Conservation (phyloP, 1,140 invertebrate genomes). For the Drosophila hydei region DNA sequence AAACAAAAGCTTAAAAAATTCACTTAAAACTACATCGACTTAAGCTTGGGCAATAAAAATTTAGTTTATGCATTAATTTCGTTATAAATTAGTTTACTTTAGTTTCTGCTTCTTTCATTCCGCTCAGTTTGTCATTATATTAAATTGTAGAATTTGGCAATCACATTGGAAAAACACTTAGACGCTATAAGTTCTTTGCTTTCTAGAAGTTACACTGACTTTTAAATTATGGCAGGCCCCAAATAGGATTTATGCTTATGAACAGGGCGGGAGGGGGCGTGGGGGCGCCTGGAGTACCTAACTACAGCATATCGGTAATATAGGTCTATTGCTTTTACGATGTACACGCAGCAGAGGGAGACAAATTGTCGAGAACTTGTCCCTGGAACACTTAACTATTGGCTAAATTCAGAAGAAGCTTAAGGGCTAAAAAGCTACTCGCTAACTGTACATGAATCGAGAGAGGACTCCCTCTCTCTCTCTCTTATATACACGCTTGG, state of each 20-base stretch:
- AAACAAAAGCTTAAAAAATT: constrained; percentile 69
- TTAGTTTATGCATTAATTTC: constrained; percentile 28
- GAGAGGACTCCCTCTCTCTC: not conserved
- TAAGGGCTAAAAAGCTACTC: constrained; percentile 31
- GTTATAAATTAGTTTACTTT: constrained; percentile 58
- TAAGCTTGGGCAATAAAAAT: constrained; percentile 31
- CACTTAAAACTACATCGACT: constrained; percentile 45
- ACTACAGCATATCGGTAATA: constrained; percentile 23
- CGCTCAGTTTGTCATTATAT: constrained; percentile 41
- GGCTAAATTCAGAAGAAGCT: constrained; percentile 31
- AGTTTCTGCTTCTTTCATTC: not conserved
- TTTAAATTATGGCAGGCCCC: constrained; percentile 45
- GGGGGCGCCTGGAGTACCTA: constrained; percentile 6
- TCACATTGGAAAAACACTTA: constrained; percentile 83
- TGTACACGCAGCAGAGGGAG: constrained; percentile 72
- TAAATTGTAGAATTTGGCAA: constrained; percentile 80
- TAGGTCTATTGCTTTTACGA: constrained; percentile 75
- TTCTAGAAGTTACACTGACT: constrained; percentile 47
- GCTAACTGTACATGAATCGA: constrained; percentile 63
- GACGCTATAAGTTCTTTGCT: constrained; percentile 76
- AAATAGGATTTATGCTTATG: constrained; percentile 17
- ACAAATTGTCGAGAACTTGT: constrained; percentile 14
- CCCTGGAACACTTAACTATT: constrained; percentile 25
- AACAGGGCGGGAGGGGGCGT: constrained; percentile 3
- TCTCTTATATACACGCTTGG: constrained; percentile 48